These are phyloP conservation scores for Leptopilina syphax DNA, from an alignment of 2,888 invertebrate species.

Conservation along the genomic window DNA sequence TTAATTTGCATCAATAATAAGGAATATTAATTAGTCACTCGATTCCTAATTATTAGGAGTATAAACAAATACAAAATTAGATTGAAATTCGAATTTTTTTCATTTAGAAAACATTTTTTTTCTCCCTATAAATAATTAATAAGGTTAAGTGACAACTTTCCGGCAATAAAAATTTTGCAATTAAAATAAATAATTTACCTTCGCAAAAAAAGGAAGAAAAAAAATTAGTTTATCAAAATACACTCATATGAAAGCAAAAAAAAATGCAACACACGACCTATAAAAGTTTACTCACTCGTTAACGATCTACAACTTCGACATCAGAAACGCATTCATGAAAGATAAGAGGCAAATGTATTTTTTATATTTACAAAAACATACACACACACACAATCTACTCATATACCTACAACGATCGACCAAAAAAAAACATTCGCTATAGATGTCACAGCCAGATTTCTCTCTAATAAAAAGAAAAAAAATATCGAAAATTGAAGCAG, in stretches of 20 bases:
- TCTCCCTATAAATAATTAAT: neutral
- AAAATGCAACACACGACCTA: slow-evolving; percentile 8
- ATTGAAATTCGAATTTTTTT: too few species aligned
- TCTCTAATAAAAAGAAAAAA: neutral
- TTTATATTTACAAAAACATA: slow-evolving; percentile 11
- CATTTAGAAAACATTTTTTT: neutral
- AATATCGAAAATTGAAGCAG: neutral
- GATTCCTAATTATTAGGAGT: too few species aligned
- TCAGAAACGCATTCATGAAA: slow-evolving; percentile 4
- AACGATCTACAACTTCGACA: slow-evolving; percentile 30
- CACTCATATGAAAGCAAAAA: neutral
- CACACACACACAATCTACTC: neutral
- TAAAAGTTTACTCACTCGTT: slow-evolving; percentile 36
- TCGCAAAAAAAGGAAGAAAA: neutral
- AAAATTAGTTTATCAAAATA: neutral
- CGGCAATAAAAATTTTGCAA: neutral
- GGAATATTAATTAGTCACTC: too few species aligned
- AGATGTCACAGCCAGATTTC: slow-evolving; percentile 11
- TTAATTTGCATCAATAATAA: too few species aligned
- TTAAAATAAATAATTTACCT: neutral
- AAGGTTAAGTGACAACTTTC: slow-evolving; percentile 5
- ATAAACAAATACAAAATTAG: too few species aligned
- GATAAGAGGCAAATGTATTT: slow-evolving; percentile 29
- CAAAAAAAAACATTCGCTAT: slow-evolving; percentile 17
- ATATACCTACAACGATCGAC: slow-evolving; percentile 20